phyloP scores from a whole-genome alignment of 2,888 invertebrate genomes.

The Hipparchia semele region DNA sequence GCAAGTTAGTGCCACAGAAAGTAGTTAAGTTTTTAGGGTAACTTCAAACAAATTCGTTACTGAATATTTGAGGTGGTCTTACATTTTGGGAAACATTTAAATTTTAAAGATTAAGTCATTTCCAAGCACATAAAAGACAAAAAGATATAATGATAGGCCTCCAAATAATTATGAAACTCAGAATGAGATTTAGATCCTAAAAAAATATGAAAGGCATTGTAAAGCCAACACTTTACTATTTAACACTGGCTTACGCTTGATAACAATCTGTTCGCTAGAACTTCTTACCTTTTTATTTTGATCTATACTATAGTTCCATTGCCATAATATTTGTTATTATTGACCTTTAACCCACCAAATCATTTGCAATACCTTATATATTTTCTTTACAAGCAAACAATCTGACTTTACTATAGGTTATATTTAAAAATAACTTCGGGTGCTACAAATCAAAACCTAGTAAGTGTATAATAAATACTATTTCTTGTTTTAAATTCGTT shows the following conservation, averaged over 20 bases:
- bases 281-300: background rate
- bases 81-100: background rate
- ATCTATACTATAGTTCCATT: background rate
- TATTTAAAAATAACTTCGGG: background rate
- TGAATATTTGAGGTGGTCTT: background rate
- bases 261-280: too few relatives aligned
- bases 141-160: background rate
- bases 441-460: background rate
- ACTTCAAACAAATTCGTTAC: background rate
- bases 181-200: too few relatives aligned
- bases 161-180: too few relatives aligned
- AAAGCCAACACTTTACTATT: too few relatives aligned
- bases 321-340: slow-evolving; percentile 13
- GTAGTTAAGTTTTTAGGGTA: too few relatives aligned
- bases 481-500: too few relatives aligned
- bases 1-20: too few relatives aligned
- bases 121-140: background rate
- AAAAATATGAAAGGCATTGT: too few relatives aligned
- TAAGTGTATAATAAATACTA: too few relatives aligned
- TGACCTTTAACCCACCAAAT: slow-evolving; percentile 21
- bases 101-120: background rate
- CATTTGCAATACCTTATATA: background rate
- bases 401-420: background rate
- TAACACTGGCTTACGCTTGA: too few relatives aligned
- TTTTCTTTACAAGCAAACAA: background rate